A percentile compares a stretch with the other conserved stretches of the same genome.
Evolutionary conservation across 92 coral and sea anemone genomes (phyloP).

Genomic region (Heteractis magnifica): DNA sequence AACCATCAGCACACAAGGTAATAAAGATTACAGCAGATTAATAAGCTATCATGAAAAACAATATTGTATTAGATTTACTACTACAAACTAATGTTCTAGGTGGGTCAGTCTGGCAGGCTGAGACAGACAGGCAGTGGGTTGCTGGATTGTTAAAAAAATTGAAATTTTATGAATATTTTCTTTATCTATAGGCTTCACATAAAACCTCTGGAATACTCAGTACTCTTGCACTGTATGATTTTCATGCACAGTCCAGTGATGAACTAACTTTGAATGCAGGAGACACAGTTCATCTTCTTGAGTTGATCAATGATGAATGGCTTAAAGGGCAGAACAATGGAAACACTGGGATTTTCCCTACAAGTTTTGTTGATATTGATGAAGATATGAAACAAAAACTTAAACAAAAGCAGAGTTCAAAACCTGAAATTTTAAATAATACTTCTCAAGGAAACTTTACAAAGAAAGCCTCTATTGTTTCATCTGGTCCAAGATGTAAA

Average conservation of each 20-base stretch:
- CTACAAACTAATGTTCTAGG: no score
- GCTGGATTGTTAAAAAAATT: not conserved
- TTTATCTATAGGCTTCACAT: not conserved
- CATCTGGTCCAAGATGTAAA: conserved; percentile 51
- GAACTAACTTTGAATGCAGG: conserved; percentile 77
- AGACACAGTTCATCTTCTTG: conserved; percentile 65
- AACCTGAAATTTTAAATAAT: not conserved
- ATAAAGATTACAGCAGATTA: not conserved
- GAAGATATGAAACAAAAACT: conserved; percentile 39
- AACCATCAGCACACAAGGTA: conserved; percentile 16
- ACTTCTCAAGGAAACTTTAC: not conserved
- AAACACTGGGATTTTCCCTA: conserved; percentile 82
- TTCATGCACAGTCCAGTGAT: conserved; percentile 61
- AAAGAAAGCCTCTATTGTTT: not conserved
- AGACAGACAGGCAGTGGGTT: no score
- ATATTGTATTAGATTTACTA: no score
- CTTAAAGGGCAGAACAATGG: conserved; percentile 68
- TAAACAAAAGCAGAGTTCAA: not conserved
- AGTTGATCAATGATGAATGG: conserved; percentile 83
- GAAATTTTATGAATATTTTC: not conserved
- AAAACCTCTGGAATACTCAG: not conserved
- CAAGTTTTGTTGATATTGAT: conserved; percentile 61
- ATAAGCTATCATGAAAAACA: no score
- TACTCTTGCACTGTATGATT: conserved; percentile 71
- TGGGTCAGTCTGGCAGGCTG: no score